These are phyloP conservation scores for Paedocypris sp. DNA, from an alignment of 2,113 vertebrate genomes.

Conservation along the genomic window DNA sequence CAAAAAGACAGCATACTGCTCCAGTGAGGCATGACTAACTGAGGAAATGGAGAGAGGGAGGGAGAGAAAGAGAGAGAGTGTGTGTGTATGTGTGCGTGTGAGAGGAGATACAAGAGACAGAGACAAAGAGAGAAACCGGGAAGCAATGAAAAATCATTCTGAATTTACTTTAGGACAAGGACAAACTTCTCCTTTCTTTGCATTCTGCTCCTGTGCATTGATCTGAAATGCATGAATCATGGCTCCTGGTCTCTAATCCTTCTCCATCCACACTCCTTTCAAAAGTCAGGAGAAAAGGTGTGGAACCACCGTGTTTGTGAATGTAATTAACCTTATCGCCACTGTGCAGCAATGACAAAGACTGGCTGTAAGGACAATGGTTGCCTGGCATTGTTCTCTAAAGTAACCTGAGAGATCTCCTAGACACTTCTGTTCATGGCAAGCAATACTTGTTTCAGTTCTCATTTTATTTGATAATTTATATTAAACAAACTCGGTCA, in stretches of 20 bases:
- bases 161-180: slow-evolving; percentile 1
- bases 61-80: slow-evolving; percentile 25
- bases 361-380: slow-evolving; percentile 1
- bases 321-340: slow-evolving; percentile 19
- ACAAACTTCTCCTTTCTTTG: slow-evolving; percentile 7
- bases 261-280: not conserved
- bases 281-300: slow-evolving; percentile 13
- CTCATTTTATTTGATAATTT: too few species aligned
- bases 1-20: slow-evolving; percentile 19
- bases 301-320: slow-evolving; percentile 3
- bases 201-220: not conserved
- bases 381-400: slow-evolving; percentile 2
- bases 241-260: slow-evolving; percentile 5
- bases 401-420: not conserved
- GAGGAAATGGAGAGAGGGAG: slow-evolving; percentile 1
- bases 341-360: slow-evolving; percentile 5
- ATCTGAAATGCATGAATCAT: slow-evolving; percentile 7
- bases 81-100: too few species aligned
- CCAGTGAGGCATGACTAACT: slow-evolving; percentile 15
- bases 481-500: too few species aligned
- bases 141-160: not conserved
- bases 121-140: not conserved
- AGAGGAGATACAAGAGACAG: too few species aligned
- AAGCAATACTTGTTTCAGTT: too few species aligned
- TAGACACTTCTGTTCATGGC: not conserved